Percentiles rank a stretch among this genome's conserved stretches.
phyloP scores from a whole-genome alignment of 2,888 invertebrate genomes.

The Geotrupes spiniger region DNA sequence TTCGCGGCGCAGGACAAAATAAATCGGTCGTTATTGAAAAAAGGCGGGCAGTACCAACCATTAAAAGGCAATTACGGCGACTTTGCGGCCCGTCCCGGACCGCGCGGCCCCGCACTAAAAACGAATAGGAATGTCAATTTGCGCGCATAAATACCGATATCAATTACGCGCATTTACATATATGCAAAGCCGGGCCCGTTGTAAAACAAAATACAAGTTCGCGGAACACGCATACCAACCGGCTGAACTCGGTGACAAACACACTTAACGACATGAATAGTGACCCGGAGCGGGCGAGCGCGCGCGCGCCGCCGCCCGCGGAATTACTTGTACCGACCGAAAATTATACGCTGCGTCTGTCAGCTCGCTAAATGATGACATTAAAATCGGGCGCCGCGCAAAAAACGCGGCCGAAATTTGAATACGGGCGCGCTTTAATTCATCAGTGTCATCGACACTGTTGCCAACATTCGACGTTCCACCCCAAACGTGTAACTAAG shows the following conservation, averaged over 20 bases:
- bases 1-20: too few relatives aligned
- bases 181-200: conserved; percentile 2
- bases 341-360: conserved; percentile 29
- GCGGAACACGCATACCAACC: conserved; percentile 7
- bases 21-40: too few relatives aligned
- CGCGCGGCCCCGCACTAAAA: not conserved
- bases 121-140: conserved; percentile 6
- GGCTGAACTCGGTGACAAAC: conserved; percentile 5
- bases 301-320: too few relatives aligned
- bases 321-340: conserved; percentile 23
- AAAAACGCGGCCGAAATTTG: conserved; percentile 33
- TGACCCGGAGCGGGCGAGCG: not conserved
- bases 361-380: conserved; percentile 30
- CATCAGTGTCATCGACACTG: conserved; percentile 36
- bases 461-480: conserved; percentile 32
- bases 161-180: conserved; percentile 10
- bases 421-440: conserved; percentile 30
- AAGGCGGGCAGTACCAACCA: too few relatives aligned
- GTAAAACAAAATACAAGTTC: conserved; percentile 6
- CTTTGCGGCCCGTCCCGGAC: too few relatives aligned
- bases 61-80: too few relatives aligned
- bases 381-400: conserved; percentile 29
- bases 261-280: conserved; percentile 6
- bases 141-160: conserved; percentile 10
- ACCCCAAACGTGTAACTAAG: conserved; percentile 34